These are phyloP conservation scores for Bombylius discolor DNA, from an alignment of 2,888 invertebrate species.

Conservation along the genomic window DNA sequence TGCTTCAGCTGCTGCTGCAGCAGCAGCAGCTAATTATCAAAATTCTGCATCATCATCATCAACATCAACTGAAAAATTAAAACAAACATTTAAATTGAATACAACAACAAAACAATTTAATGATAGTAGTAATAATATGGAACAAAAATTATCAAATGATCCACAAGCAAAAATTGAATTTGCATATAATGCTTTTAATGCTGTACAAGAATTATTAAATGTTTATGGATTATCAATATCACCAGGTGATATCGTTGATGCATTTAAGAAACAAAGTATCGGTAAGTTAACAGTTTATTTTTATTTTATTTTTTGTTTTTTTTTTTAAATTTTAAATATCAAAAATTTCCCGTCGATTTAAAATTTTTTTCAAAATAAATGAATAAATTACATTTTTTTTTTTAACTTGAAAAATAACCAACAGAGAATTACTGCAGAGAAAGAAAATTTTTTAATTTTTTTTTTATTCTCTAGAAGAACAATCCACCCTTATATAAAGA, in stretches of 20 bases:
- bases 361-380: too few species aligned
- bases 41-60: too few species aligned
- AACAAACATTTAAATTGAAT: not conserved
- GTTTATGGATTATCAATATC: conserved; percentile 18
- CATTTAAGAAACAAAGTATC: conserved; percentile 14
- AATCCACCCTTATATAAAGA: too few species aligned
- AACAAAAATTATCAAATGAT: conserved; percentile 1
- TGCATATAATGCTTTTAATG: conserved; percentile 15
- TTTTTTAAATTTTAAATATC: too few species aligned
- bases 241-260: conserved; percentile 17
- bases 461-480: too few species aligned
- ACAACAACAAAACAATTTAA: not conserved
- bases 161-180: conserved; percentile 8
- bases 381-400: too few species aligned
- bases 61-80: not conserved
- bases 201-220: conserved; percentile 17
- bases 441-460: too few species aligned
- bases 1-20: too few species aligned
- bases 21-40: not conserved
- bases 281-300: conserved; percentile 9
- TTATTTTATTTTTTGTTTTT: not conserved
- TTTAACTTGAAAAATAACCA: too few species aligned
- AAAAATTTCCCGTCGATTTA: too few species aligned
- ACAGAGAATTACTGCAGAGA: too few species aligned
- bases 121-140: not conserved